phyloP scores from a whole-genome alignment of 2,797 vertebrate genomes.

The Phoxinus dragarum region DNA sequence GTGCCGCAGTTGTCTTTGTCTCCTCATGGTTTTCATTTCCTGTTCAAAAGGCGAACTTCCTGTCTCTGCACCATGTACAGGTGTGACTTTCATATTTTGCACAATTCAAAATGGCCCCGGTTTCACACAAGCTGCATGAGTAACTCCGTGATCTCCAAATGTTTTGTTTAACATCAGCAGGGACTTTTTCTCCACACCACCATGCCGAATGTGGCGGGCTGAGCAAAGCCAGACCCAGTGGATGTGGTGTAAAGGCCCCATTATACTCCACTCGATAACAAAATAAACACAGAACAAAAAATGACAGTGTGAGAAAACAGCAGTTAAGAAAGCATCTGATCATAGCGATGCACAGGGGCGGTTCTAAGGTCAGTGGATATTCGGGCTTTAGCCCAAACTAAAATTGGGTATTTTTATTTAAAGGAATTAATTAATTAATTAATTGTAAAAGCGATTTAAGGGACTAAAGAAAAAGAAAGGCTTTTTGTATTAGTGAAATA shows the following conservation, averaged over 20 bases:
- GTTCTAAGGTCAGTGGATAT: no score
- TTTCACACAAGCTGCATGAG: background rate
- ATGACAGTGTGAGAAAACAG: background rate
- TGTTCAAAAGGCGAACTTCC: conserved; percentile 33
- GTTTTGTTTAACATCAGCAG: background rate
- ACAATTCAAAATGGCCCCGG: conserved; percentile 25
- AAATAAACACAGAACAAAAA: background rate
- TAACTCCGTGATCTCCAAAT: background rate
- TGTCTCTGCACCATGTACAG: conserved; percentile 34
- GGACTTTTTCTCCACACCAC: conserved; percentile 4
- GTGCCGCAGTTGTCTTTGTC: conserved; percentile 29
- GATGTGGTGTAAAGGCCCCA: background rate
- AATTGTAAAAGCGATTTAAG: no score
- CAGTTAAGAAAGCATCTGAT: background rate
- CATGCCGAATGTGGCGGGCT: background rate
- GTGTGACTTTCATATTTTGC: conserved; percentile 36
- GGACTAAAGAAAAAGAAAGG: no score
- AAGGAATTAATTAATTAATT: no score
- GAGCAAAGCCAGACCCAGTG: background rate
- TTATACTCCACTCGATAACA: background rate
- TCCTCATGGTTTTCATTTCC: conserved; percentile 41
- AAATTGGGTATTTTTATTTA: no score
- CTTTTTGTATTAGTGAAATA: no score
- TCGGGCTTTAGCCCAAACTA: no score
- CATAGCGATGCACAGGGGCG: background rate